phyloP scores from a whole-genome alignment of 2,113 vertebrate species.

The Pardalotus punctatus region DNA sequence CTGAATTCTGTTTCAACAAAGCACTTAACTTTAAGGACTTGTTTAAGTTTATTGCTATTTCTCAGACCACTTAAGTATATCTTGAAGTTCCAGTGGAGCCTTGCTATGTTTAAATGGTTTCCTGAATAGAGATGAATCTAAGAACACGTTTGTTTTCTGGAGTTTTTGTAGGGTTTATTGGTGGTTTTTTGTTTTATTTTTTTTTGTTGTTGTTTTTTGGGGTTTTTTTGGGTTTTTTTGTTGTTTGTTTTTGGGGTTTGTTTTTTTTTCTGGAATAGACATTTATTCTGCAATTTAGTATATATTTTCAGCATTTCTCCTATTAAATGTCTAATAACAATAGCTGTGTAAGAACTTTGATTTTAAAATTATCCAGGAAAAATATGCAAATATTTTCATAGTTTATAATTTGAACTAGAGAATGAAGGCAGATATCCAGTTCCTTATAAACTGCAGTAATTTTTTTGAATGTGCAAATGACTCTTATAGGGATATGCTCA shows the following conservation, averaged over 20 bases:
- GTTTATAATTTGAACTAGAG: not conserved
- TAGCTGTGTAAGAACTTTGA: not conserved
- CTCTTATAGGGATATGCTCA: not conserved
- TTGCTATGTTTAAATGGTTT: slow-evolving; percentile 9
- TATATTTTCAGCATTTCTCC: not conserved
- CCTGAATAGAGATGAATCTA: not conserved
- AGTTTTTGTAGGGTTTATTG: accelerated
- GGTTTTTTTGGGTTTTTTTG: not conserved
- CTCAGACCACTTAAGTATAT: slow-evolving; percentile 12
- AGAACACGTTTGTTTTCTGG: not conserved
- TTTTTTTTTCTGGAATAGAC: not conserved
- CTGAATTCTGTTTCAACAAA: slow-evolving; percentile 41
- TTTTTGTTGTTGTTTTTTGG: not conserved
- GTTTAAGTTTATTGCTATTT: slow-evolving; percentile 20
- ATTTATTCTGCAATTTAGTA: not conserved
- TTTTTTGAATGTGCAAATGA: not conserved
- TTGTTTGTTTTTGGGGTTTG: not conserved
- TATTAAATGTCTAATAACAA: not conserved
- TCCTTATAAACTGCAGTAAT: not conserved
- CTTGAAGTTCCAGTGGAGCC: slow-evolving; percentile 25
- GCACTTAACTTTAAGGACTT: slow-evolving; percentile 30
- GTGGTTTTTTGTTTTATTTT: no score
- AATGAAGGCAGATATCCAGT: not conserved
- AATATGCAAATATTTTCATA: not conserved
- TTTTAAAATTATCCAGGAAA: not conserved